These are phyloP conservation scores for Campylomormyrus tamandua DNA, from an alignment of 2,113 vertebrate genomes.

Conservation along the genomic window DNA sequence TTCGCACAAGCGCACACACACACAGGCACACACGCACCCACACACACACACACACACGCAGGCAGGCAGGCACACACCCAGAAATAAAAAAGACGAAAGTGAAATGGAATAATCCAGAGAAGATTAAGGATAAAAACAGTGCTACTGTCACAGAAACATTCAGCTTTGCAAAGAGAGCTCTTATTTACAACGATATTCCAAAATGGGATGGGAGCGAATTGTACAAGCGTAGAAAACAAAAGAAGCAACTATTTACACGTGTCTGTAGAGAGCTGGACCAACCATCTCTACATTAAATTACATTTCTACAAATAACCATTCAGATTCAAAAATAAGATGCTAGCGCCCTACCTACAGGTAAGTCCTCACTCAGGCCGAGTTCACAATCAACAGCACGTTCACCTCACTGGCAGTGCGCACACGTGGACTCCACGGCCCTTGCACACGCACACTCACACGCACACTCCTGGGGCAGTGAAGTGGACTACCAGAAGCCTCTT, in stretches of 20 bases:
- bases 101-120: constrained; percentile 53
- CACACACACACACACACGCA: background rate
- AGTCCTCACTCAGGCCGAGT: constrained; percentile 40
- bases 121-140: constrained; percentile 53
- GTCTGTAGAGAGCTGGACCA: constrained; percentile 63
- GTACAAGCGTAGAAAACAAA: constrained; percentile 69
- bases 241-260: constrained; percentile 65
- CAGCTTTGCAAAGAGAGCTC: constrained; percentile 62
- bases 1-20: constrained; percentile 16
- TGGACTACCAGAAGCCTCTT: constrained; percentile 29
- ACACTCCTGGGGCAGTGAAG: constrained; percentile 14
- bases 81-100: constrained; percentile 45
- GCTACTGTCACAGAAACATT: constrained; percentile 72
- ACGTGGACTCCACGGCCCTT: constrained; percentile 1
- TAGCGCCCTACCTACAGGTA: constrained; percentile 48
- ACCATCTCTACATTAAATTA: constrained; percentile 74
- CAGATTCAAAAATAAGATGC: constrained; percentile 69
- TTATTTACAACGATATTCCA: constrained; percentile 67
- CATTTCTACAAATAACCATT: constrained; percentile 75
- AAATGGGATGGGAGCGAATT: constrained; percentile 65
- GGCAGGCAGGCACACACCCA: background rate
- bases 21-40: background rate
- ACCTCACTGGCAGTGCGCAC: background rate
- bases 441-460: background rate
- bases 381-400: constrained; percentile 37